Evolutionary conservation across 2,797 vertebrate species (phyloP), one percentile per base, ranked within the genome.

Genomic region (Oryzias sinensis): DNA sequence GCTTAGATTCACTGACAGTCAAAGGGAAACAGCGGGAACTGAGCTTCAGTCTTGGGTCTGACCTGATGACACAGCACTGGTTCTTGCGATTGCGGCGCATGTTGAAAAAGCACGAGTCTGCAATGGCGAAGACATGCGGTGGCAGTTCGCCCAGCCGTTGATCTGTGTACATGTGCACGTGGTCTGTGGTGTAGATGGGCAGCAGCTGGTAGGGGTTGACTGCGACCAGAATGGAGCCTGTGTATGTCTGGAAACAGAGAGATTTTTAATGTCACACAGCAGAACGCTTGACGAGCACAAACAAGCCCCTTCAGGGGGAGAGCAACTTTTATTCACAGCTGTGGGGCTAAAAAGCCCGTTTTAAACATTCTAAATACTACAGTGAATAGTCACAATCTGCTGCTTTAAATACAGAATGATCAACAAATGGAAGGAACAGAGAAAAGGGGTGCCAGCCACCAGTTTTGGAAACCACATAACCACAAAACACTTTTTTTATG

Each of bases 31-130:
- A 27, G 37, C 11, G 6, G 5, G 2, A 14, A 43, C 33, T 18
- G 46, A 25, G 24, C 29, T 48, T 41, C 15, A 7, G 54, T 25
- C 4, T 53, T 5, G 5, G 27, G 24, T 37, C 71, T 27, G 46
- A 99, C 97, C 97, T 99, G 92, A 99, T 98, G 64, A 99, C 81
- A 61, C 97, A 99, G 83, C 96, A 97, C 82, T 98, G 97, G 82
- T 93, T 92, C 85, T 73, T 94, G 51, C 55, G 90, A 74, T 89
- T 93, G 82, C 90, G 95, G 65, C 90, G 92, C 95, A 99, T 95
- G 84, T 94, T 97, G 89, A 97, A 97, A 70, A 95, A 98, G 79
- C 96, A 98, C 90, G 84, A 93, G 90, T 98, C 95, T 48, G 97
- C 95, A 5, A 98, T 90, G 87, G 97, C 93, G 0, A 99, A 99